A percentile compares a stretch with the other conserved stretches of the same genome.
These are phyloP conservation scores for Nylanderia fulva DNA, from an alignment of 1,140 invertebrate species.

Conservation along the genomic window DNA sequence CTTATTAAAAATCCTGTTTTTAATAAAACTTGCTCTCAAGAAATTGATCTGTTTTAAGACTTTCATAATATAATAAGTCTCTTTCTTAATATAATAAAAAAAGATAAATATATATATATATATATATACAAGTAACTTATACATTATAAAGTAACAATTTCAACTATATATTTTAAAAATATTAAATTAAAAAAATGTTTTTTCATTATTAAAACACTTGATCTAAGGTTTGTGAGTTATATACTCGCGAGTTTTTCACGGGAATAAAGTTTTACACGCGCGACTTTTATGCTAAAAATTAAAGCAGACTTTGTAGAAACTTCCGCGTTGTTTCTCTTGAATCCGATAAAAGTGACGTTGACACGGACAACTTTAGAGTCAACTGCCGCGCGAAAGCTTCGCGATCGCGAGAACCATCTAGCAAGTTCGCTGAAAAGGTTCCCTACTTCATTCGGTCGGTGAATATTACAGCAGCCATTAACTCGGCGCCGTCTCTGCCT, in stretches of 20 bases:
- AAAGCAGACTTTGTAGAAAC: not conserved
- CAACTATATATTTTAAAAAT: too few species aligned
- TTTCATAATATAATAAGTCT: too few species aligned
- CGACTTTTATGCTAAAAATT: slow-evolving; percentile 18
- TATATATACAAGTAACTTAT: too few species aligned
- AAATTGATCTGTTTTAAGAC: too few species aligned
- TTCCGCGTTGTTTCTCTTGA: slow-evolving; percentile 7
- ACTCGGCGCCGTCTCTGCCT: slow-evolving; percentile 14
- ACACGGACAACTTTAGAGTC: slow-evolving; percentile 19
- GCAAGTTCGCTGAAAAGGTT: slow-evolving; percentile 23
- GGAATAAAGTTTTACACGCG: not conserved
- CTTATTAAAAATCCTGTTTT: not conserved
- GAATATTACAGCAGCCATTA: slow-evolving; percentile 73
- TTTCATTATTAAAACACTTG: too few species aligned
- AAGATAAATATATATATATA: too few species aligned
- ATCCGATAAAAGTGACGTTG: not conserved
- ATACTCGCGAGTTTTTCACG: not conserved
- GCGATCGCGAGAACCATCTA: slow-evolving; percentile 29
- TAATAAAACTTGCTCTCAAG: not conserved
- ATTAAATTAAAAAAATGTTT: too few species aligned
- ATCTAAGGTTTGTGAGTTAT: not conserved
- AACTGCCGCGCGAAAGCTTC: not conserved
- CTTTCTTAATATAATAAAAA: too few species aligned
- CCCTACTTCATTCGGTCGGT: slow-evolving; percentile 48
- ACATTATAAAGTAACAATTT: too few species aligned